phyloP scores from a whole-genome alignment of 2,113 vertebrate species.

The Coreoperca whiteheadi region DNA sequence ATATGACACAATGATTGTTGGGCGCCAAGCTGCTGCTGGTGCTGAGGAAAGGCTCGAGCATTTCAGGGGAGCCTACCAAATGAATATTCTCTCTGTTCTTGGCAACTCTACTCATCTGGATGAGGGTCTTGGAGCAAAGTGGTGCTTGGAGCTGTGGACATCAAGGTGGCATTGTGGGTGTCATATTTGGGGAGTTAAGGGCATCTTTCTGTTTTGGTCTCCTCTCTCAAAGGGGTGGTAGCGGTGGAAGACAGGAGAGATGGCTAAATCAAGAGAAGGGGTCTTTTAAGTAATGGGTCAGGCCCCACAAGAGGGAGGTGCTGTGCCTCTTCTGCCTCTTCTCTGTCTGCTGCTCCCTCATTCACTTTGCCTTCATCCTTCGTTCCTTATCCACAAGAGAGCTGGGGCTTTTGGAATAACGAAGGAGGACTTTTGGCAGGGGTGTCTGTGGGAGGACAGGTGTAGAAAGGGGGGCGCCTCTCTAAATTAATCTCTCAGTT shows the following conservation, averaged over 20 bases:
- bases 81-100: conserved; percentile 45
- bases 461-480: conserved; percentile 31
- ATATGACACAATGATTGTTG: conserved; percentile 1
- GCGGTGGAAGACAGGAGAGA: neutral
- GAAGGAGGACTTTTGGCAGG: conserved; percentile 45
- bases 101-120: conserved; percentile 25
- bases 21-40: neutral
- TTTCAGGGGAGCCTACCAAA: conserved; percentile 1
- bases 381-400: conserved; percentile 55
- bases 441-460: conserved; percentile 54
- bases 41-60: neutral
- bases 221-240: neutral
- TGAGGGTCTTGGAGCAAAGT: conserved; percentile 1
- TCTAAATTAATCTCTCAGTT: conserved; percentile 60
- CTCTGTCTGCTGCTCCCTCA: conserved; percentile 24
- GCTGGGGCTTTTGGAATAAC: conserved; percentile 33
- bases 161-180: conserved; percentile 25
- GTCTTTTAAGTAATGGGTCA: conserved; percentile 33
- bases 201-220: conserved; percentile 32
- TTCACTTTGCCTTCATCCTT: conserved; percentile 39
- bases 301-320: conserved; percentile 28
- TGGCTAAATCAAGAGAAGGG: conserved; percentile 32
- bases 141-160: conserved; percentile 10
- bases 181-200: conserved; percentile 46
- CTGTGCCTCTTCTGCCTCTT: conserved; percentile 7